Conservation (phyloP, 1,140 invertebrate species). For the Kradibia gibbosae region DNA sequence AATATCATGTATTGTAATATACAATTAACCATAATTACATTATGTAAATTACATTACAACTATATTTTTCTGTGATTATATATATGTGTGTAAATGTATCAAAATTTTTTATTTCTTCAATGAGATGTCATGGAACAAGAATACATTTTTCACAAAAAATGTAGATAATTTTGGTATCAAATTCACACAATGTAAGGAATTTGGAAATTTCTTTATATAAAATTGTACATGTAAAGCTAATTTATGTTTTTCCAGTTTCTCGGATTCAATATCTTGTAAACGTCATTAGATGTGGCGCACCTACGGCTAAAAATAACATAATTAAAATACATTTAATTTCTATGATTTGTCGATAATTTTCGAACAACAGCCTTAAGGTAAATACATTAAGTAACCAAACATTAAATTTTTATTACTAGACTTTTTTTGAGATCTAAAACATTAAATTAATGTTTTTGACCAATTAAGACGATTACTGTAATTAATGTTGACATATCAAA, state of each 20-base stretch:
- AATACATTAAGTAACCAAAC: conserved; percentile 42
- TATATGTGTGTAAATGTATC: conserved; percentile 51
- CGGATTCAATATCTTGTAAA: conserved; percentile 49
- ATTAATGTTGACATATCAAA: conserved; percentile 49
- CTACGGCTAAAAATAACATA: too few species aligned
- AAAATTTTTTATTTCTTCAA: conserved; percentile 38
- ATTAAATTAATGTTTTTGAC: conserved; percentile 47
- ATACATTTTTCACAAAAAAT: conserved; percentile 32
- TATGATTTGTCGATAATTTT: conserved; percentile 42
- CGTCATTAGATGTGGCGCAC: conserved; percentile 44
- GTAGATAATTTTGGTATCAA: conserved; percentile 46
- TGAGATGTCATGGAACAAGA: conserved; percentile 18
- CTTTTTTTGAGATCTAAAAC: conserved; percentile 24
- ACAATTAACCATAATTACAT: conserved; percentile 45
- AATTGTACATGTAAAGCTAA: conserved; percentile 57
- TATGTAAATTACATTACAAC: conserved; percentile 66
- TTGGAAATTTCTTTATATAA: conserved; percentile 58
- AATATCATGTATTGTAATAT: conserved; percentile 50
- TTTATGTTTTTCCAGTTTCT: conserved; percentile 54
- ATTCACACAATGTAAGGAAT: conserved; percentile 43
- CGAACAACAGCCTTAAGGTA: conserved; percentile 39
- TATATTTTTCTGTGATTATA: conserved; percentile 70
- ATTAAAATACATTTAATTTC: conserved; percentile 49
- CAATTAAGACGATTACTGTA: conserved; percentile 42
- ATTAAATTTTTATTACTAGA: conserved; percentile 34